Evolutionary conservation across 2,797 vertebrate genomes (phyloP), one percentile per base, ranked within the genome.

Genomic region (Pseudotriccus pelzelni): DNA sequence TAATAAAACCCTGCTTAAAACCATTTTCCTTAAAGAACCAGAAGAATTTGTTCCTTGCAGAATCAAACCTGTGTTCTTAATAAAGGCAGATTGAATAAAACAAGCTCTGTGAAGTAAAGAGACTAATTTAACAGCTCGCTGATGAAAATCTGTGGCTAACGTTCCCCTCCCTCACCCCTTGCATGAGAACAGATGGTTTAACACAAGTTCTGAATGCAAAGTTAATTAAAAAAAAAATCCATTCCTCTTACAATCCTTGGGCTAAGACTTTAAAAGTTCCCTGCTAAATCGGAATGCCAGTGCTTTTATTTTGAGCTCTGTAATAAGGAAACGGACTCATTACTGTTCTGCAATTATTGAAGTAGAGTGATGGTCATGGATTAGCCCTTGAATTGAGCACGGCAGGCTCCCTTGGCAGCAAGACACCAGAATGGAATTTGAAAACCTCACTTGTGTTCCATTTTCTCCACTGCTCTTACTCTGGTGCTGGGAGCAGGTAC

Each of bases 21-120:
- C 93, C 94, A 93, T 69, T 96, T 95, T 96, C 92, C 96, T 96
- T 97, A 94, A 96, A 97, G 96, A 97, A 96, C 93, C 94, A 96
- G 96, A 96, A 97, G 97, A 96, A 97, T 97, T 96, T 97, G 97
- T 97, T 97, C 97, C 91, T 94, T 96, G 84, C 92, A 92, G 94
- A 97, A 94, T 86, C 95, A 93, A 97, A 95, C 95, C 97, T 94
- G 66, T 94, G 97, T 97, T 97, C 97, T 96, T 97, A 96, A 96
- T 97, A 96, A 97, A 97, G 96, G 87, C 93, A 96, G 96, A 95
- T 74, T 95, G 96, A 96, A 97, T 97, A 96, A 94, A 96, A 84
- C 88, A 96, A 95, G 91, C 89, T 73, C 69, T 81, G 87, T 96
- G 97, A 97, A 97, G 96, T 97, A 94, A 81, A 91, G 86, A 56